A percentile compares a stretch with the other conserved stretches of the same genome.
These are phyloP conservation scores for Muscicapa comitata DNA, from an alignment of 2,797 vertebrate species.

Conservation along the genomic window DNA sequence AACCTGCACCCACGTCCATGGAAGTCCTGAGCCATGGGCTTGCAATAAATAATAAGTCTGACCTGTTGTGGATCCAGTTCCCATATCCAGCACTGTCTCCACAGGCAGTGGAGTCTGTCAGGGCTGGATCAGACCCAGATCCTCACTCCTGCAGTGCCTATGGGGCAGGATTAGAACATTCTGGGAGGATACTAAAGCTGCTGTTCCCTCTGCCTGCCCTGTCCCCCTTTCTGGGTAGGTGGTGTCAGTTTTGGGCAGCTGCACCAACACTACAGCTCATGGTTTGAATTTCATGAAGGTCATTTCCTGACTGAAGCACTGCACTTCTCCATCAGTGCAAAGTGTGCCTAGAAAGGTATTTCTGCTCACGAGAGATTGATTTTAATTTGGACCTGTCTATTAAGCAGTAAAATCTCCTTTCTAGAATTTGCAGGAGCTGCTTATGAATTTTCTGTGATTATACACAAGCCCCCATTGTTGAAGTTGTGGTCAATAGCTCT, in stretches of 20 bases:
- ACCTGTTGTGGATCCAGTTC: neutral
- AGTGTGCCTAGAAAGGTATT: neutral
- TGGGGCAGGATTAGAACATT: neutral
- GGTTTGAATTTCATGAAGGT: neutral
- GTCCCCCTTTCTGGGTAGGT: neutral
- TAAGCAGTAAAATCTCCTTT: neutral
- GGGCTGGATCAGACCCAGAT: neutral
- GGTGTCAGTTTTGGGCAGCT: neutral
- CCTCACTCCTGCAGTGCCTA: neutral
- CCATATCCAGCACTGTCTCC: neutral
- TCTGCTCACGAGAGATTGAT: neutral
- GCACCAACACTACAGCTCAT: neutral
- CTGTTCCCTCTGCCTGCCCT: neutral
- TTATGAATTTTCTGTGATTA: neutral
- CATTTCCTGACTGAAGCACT: neutral
- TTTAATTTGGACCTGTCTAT: neutral
- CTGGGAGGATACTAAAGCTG: neutral
- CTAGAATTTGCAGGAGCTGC: neutral
- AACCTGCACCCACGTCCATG: neutral
- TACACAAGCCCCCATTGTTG: constrained; percentile 39
- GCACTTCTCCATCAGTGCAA: neutral
- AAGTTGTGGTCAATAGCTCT: neutral
- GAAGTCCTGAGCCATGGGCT: neutral
- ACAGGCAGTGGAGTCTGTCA: neutral
- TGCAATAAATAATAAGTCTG: neutral